These are phyloP conservation scores for Gonocerus acuteangulatus DNA, from an alignment of 2,888 invertebrate genomes.

Conservation along the genomic window DNA sequence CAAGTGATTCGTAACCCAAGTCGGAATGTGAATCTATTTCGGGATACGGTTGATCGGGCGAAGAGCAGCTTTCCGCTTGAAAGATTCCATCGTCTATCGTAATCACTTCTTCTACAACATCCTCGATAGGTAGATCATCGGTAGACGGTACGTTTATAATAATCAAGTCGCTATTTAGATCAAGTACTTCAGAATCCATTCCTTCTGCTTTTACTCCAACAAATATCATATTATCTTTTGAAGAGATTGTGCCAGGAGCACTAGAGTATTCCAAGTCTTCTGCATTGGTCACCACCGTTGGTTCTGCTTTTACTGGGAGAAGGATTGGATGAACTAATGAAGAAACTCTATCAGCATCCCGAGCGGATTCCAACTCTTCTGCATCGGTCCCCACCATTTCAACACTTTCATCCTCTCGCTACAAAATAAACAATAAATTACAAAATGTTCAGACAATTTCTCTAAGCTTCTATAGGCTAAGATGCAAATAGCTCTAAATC, in stretches of 20 bases:
- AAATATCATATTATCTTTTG: too few relatives aligned
- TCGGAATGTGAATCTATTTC: constrained; percentile 45
- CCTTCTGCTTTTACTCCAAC: too few relatives aligned
- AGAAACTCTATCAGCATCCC: background rate
- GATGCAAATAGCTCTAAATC: too few relatives aligned
- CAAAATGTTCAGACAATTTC: too few relatives aligned
- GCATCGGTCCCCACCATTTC: constrained; percentile 78
- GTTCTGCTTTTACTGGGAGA: too few relatives aligned
- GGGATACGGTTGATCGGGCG: constrained; percentile 4
- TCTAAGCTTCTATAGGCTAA: too few relatives aligned
- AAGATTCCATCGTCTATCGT: background rate
- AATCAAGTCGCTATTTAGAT: constrained; percentile 25
- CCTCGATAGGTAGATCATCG: constrained; percentile 47
- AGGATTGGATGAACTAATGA: too few relatives aligned
- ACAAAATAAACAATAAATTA: background rate
- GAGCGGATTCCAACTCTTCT: constrained; percentile 71
- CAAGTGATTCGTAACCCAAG: constrained; percentile 59
- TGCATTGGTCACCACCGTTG: constrained; percentile 72
- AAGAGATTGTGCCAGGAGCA: too few relatives aligned
- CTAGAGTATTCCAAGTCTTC: constrained; percentile 79
- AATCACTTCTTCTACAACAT: constrained; percentile 46
- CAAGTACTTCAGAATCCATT: background rate
- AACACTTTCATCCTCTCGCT: constrained; percentile 44
- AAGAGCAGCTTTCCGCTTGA: background rate
- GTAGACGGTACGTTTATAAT: constrained; percentile 29